These are phyloP conservation scores for Aricia agestis DNA, from an alignment of 1,140 invertebrate genomes.

Conservation along the genomic window DNA sequence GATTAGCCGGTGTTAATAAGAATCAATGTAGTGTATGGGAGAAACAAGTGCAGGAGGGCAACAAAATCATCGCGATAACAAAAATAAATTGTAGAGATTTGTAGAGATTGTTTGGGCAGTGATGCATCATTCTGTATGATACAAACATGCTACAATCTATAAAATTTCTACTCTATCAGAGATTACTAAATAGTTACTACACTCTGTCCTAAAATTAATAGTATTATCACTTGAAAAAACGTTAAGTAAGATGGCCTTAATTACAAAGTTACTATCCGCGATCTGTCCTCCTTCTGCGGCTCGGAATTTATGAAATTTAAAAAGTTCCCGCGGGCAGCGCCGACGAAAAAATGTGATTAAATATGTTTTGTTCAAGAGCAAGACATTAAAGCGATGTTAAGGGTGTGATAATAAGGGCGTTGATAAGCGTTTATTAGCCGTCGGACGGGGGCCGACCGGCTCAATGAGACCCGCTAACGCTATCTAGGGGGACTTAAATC, in stretches of 20 bases:
- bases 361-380: slow-evolving; percentile 75
- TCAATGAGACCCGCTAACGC: slow-evolving; percentile 59
- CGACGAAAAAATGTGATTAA: slow-evolving; percentile 71
- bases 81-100: too few relatives aligned
- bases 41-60: too few relatives aligned
- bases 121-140: too few relatives aligned
- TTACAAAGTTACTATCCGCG: slow-evolving; percentile 33
- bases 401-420: slow-evolving; percentile 74
- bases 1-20: too few relatives aligned
- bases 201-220: too few relatives aligned
- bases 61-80: too few relatives aligned
- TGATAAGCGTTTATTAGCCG: slow-evolving; percentile 74
- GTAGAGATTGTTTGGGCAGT: too few relatives aligned
- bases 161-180: too few relatives aligned
- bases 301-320: slow-evolving; percentile 66
- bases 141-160: too few relatives aligned
- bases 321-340: slow-evolving; percentile 52
- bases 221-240: too few relatives aligned
- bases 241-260: slow-evolving; percentile 22
- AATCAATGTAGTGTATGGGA: too few relatives aligned
- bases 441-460: slow-evolving; percentile 50
- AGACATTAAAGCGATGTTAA: slow-evolving; percentile 76
- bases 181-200: too few relatives aligned
- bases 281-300: slow-evolving; percentile 26
- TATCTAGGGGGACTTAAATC: slow-evolving; percentile 72